Evolutionary conservation across 2,113 vertebrate genomes (phyloP), one percentile per base, ranked within the genome.

Genomic region (Phycodurus eques): DNA sequence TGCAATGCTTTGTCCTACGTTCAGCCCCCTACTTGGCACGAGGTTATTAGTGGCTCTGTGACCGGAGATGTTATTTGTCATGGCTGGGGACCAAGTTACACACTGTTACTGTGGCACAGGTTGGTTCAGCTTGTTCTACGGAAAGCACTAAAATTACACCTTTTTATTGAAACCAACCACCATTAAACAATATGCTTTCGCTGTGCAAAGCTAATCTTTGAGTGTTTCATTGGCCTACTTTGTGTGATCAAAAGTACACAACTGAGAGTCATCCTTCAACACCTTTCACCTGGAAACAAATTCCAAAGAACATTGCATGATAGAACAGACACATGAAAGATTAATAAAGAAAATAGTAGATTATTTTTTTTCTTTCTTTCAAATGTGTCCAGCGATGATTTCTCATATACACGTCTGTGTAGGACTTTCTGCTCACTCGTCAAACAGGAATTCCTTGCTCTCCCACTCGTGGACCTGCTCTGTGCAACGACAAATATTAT

Each of bases 1-100:
- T 63, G 42, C 72, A 72, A 63, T 42, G 67, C 72, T 76, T 71
- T 75, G 70, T 79, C 60, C 57, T 69, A 76, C 31, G 17, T 77
- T 68, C 75, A 70, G 59, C 60, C 72, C 49, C 6, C 68, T 43
- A 80, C 76, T 83, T 85, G 77, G 83, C 82, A 76, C 62, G 43
- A 54, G 63, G 62, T 76, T 83, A 68, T 77, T 82, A 71, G 73
- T 77, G 73, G 39, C 63, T 79, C 74, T 68, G 57, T 79, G 67
- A 85, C 77, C 72, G 60, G 71, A 80, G 71, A 79, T 80, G 71
- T 79, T 80, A 73, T 84, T 76, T 85, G 70, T 69, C 79, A 60
- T 86, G 79, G 76, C 85, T 75, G 67, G 54, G 63, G 61, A 82
- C 85, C 78, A 83, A 82, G 74, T 80, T 70, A 80, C 72, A 57